Evolutionary conservation across 2,797 vertebrate species (phyloP).

Genomic region (Brachyrhaphis roseni): DNA sequence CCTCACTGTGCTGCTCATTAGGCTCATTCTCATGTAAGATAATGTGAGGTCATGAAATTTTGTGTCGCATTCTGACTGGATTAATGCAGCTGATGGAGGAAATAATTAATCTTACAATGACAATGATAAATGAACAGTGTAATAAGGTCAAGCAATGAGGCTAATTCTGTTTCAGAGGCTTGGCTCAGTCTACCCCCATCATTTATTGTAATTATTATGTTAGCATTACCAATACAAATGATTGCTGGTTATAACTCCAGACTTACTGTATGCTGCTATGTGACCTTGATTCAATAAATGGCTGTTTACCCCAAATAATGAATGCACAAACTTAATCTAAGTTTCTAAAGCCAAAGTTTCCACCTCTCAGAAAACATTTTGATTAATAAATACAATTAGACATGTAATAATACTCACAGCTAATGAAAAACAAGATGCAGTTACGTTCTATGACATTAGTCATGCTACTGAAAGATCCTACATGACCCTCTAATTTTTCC

Average conservation of each 20-base stretch:
- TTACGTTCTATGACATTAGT: not conserved
- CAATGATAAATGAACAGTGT: conserved; percentile 31
- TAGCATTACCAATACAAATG: conserved; percentile 8
- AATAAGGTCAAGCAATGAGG: conserved; percentile 23
- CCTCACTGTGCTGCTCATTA: conserved; percentile 24
- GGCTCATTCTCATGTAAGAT: conserved; percentile 16
- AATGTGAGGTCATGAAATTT: conserved; percentile 16
- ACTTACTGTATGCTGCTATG: not conserved
- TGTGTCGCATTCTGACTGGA: conserved; percentile 26
- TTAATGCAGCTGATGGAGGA: conserved; percentile 31
- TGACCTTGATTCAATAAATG: not conserved
- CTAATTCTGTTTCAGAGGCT: conserved; percentile 6
- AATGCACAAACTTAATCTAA: not conserved
- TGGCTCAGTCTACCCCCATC: conserved; percentile 3
- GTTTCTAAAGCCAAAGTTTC: not conserved
- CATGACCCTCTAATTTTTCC: no score
- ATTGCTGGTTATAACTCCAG: not conserved
- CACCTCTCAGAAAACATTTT: not conserved
- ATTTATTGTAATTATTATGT: conserved; percentile 16
- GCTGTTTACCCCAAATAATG: not conserved
- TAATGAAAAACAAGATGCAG: not conserved
- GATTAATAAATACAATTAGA: no score
- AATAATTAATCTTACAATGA: conserved; percentile 38
- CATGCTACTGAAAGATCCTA: no score
- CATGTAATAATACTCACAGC: not conserved